A percentile compares a stretch with the other conserved stretches of the same genome.
Evolutionary conservation across 2,113 vertebrate species (phyloP).

Genomic region (Lasiurus borealis): DNA sequence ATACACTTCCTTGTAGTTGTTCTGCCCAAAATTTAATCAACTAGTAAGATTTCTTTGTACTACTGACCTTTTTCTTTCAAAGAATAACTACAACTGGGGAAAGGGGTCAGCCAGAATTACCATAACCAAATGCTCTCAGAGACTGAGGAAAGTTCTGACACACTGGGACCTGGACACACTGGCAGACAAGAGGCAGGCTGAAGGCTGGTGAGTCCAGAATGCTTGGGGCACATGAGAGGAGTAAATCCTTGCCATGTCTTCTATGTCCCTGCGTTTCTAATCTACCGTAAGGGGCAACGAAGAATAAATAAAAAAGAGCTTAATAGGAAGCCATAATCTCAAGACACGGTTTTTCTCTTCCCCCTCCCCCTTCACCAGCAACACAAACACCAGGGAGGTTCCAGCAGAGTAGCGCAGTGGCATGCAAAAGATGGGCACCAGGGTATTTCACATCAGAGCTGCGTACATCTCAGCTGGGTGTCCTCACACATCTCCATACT

Average conservation of each 20-base stretch:
- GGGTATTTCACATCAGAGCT: neutral
- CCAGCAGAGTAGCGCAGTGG: neutral
- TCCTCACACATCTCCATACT: neutral
- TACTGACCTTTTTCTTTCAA: neutral
- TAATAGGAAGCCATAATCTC: neutral
- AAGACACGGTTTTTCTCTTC: neutral
- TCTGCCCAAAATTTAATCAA: slow-evolving; percentile 31
- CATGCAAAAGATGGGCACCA: neutral
- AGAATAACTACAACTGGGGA: neutral
- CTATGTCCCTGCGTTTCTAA: neutral
- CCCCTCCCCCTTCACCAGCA: neutral
- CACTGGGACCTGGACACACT: neutral
- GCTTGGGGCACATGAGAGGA: neutral
- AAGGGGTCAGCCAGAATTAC: neutral
- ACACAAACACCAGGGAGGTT: neutral
- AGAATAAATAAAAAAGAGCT: neutral
- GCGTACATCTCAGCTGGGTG: neutral
- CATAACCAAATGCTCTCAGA: neutral
- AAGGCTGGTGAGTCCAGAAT: neutral
- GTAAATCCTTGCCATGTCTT: neutral
- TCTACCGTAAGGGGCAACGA: neutral
- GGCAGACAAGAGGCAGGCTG: neutral
- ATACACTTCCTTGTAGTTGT: neutral
- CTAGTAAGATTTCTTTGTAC: neutral
- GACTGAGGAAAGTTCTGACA: neutral